These are phyloP conservation scores for Ameiurus melas DNA, from an alignment of 2,113 vertebrate species.

Conservation along the genomic window DNA sequence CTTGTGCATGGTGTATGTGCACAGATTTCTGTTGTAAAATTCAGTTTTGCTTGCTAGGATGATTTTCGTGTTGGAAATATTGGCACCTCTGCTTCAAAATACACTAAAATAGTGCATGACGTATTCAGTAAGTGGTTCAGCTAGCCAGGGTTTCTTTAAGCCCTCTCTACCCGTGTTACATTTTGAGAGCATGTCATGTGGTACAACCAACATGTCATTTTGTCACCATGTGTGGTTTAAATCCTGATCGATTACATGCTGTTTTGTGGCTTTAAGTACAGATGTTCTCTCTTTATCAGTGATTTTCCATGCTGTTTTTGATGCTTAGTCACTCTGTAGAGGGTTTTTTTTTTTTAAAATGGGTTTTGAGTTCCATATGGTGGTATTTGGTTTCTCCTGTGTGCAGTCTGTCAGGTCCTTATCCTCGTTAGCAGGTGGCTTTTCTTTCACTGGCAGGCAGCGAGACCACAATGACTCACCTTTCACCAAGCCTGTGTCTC, in stretches of 20 bases:
- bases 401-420: constrained; percentile 18
- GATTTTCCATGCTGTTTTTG: neutral
- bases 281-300: neutral
- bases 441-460: constrained; percentile 20
- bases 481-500: constrained; percentile 28
- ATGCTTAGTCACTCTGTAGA: constrained; percentile 14
- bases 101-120: neutral
- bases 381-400: constrained; percentile 25
- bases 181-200: neutral
- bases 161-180: neutral
- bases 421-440: constrained; percentile 32
- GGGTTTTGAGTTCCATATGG: constrained; percentile 11
- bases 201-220: neutral
- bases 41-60: neutral
- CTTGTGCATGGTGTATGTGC: too few relatives aligned
- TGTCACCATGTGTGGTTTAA: neutral
- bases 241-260: neutral
- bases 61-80: neutral
- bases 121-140: neutral
- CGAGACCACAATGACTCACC: neutral
- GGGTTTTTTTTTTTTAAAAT: neutral
- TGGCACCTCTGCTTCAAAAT: neutral
- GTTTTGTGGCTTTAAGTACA: neutral
- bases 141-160: neutral
- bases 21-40: neutral